Percentiles rank a stretch among this genome's conserved stretches.
phyloP scores from a whole-genome alignment of 2,888 invertebrate genomes.

The Yponomeuta sedellus region DNA sequence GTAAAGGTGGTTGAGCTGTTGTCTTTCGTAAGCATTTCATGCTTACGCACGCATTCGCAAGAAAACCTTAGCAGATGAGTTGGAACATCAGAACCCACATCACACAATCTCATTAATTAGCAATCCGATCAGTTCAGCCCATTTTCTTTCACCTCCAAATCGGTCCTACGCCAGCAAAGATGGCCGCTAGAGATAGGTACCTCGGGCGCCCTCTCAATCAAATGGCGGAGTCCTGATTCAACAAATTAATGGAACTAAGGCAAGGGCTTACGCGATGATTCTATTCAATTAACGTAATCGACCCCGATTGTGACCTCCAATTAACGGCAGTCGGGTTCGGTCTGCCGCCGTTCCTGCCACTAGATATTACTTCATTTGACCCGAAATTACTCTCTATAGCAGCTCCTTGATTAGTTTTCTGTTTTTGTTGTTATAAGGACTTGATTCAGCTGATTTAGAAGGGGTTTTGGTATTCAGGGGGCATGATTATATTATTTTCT shows the following conservation, averaged over 20 bases:
- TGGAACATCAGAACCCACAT: too few relatives aligned
- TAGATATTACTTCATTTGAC: conserved; percentile 4
- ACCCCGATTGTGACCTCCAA: conserved; percentile 3
- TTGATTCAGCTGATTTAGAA: neutral
- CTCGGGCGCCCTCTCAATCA: conserved; percentile 6
- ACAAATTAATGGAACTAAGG: conserved; percentile 5
- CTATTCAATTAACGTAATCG: conserved; percentile 10
- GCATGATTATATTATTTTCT: too few relatives aligned
- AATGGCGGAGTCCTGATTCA: conserved; percentile 1
- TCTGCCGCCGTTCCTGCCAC: neutral
- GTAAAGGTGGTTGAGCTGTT: too few relatives aligned
- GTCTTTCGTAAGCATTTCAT: too few relatives aligned
- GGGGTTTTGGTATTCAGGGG: neutral
- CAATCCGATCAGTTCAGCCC: neutral
- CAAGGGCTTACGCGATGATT: neutral
- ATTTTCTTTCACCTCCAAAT: neutral
- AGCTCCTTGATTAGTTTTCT: neutral
- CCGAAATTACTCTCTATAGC: neutral
- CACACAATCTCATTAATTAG: neutral
- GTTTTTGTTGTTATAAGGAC: neutral
- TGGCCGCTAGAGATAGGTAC: neutral
- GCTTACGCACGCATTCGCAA: too few relatives aligned
- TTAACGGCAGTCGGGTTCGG: conserved; percentile 2
- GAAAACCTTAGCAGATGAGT: too few relatives aligned
- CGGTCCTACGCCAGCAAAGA: neutral